Percentiles rank a stretch among this genome's conserved stretches.
These are phyloP conservation scores for Sympetrum striolatum DNA, from an alignment of 2,888 invertebrate species.

Conservation along the genomic window DNA sequence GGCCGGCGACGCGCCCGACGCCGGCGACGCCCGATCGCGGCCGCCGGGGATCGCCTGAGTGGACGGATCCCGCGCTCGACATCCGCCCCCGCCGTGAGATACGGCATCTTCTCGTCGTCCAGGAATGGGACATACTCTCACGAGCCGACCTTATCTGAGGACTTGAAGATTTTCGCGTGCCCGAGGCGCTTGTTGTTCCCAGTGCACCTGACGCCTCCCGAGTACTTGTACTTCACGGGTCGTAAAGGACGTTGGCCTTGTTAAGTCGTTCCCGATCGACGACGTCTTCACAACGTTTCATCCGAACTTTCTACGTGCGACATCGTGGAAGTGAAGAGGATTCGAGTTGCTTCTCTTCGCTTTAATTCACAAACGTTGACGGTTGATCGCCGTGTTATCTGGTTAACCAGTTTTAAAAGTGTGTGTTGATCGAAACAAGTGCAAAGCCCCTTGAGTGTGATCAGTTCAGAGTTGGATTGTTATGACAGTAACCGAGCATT, in stretches of 20 bases:
- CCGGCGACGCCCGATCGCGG: conserved; percentile 39
- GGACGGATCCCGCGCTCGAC: neutral
- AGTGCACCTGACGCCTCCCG: neutral
- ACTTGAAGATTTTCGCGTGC: neutral
- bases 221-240: neutral
- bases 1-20: conserved; percentile 33
- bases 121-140: neutral
- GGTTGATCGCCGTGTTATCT: neutral
- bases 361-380: neutral
- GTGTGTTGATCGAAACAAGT: neutral
- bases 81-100: neutral
- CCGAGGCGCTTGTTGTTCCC: neutral
- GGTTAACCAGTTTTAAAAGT: neutral
- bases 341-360: neutral
- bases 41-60: conserved; percentile 21
- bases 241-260: neutral
- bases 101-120: neutral
- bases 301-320: neutral
- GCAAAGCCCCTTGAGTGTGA: neutral
- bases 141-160: neutral
- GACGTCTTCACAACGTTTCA: neutral
- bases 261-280: neutral
- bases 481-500: neutral
- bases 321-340: neutral
- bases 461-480: neutral